These are phyloP conservation scores for Synergus gifuensis DNA, from an alignment of 2,888 invertebrate species.

Conservation along the genomic window DNA sequence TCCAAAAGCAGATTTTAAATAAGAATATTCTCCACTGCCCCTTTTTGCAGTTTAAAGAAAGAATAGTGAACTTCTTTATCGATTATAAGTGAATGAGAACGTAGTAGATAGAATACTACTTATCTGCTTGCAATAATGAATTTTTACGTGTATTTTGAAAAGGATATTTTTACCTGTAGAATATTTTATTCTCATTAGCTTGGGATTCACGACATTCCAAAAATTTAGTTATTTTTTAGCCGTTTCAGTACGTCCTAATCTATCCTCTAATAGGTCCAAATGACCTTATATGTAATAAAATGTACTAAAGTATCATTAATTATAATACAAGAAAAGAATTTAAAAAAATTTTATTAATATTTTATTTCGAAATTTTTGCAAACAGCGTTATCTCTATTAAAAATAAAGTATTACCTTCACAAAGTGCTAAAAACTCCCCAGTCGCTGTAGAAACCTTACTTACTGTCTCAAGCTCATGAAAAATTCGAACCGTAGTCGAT, in stretches of 20 bases:
- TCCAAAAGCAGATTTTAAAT: too few species aligned
- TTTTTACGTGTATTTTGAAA: not conserved
- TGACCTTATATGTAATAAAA: not conserved
- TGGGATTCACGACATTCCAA: too few species aligned
- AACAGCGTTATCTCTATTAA: slow-evolving; percentile 1
- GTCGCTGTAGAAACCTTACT: slow-evolving; percentile 11
- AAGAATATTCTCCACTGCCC: not conserved
- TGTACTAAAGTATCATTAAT: not conserved
- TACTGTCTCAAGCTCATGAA: not conserved
- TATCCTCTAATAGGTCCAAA: too few species aligned
- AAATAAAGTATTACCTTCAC: not conserved
- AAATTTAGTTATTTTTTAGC: too few species aligned
- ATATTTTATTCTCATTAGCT: too few species aligned
- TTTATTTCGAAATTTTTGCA: not conserved
- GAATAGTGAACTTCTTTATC: slow-evolving; percentile 17
- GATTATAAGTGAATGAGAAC: not conserved
- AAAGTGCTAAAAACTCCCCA: not conserved
- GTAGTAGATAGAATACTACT: not conserved
- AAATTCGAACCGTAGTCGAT: slow-evolving; percentile 2
- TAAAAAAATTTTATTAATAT: not conserved
- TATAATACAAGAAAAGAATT: not conserved
- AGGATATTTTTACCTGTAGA: too few species aligned
- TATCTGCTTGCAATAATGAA: not conserved
- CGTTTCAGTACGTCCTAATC: too few species aligned
- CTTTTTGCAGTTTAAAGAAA: not conserved